phyloP scores from a whole-genome alignment of 2,797 vertebrate species.

The Sebastes minor region DNA sequence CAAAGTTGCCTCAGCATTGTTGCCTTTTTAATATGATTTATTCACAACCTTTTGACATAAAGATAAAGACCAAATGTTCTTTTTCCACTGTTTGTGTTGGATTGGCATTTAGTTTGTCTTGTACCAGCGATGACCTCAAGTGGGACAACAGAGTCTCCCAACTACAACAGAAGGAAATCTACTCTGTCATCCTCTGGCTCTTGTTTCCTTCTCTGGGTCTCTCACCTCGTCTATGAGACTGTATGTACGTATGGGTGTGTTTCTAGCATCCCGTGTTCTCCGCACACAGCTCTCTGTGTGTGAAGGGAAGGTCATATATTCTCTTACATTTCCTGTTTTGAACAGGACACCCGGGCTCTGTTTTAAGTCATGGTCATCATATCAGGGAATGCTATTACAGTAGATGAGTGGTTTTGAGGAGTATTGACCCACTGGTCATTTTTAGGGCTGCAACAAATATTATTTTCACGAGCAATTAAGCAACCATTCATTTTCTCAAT shows the following conservation, averaged over 20 bases:
- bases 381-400: constrained; percentile 12
- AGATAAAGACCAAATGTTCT: constrained; percentile 28
- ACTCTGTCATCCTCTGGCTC: constrained; percentile 32
- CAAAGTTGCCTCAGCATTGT: background rate
- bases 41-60: constrained; percentile 11
- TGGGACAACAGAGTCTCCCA: constrained; percentile 19
- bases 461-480: background rate
- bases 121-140: constrained; percentile 32
- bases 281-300: background rate
- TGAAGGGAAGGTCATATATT: constrained; percentile 54
- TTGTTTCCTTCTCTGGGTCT: constrained; percentile 17
- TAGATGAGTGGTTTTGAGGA: background rate
- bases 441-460: background rate
- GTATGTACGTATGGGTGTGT: background rate
- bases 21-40: constrained; percentile 37
- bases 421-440: background rate
- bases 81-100: constrained; percentile 62
- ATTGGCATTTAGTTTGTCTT: constrained; percentile 27
- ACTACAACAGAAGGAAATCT: constrained; percentile 34
- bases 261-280: constrained; percentile 18
- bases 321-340: constrained; percentile 67
- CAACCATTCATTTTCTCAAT: background rate
- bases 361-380: constrained; percentile 20
- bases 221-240: background rate
- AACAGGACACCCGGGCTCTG: constrained; percentile 3